These are phyloP conservation scores for Dreissena rostriformis DNA, from an alignment of 1,140 invertebrate genomes.

Conservation along the genomic window DNA sequence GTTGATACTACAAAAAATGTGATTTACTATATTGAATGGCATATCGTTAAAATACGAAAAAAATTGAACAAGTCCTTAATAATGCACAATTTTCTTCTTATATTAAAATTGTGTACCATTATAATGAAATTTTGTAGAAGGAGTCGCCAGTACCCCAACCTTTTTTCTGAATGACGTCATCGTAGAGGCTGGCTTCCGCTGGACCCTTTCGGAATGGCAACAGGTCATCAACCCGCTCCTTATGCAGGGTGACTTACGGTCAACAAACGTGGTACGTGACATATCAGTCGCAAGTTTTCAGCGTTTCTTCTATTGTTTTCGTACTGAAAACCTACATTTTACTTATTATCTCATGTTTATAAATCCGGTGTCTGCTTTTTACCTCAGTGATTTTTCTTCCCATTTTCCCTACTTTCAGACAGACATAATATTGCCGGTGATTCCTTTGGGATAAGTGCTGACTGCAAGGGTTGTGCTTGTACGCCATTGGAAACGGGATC, in stretches of 20 bases:
- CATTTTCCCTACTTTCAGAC: slow-evolving; percentile 82
- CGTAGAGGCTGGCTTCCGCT: slow-evolving; percentile 61
- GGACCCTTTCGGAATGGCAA: slow-evolving; percentile 68
- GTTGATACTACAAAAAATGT: too few species aligned
- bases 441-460: not conserved
- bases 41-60: not conserved
- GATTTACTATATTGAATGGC: not conserved
- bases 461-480: too few species aligned
- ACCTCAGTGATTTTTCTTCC: too few species aligned
- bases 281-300: not conserved
- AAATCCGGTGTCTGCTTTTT: too few species aligned
- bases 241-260: slow-evolving; percentile 89
- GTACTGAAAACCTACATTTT: not conserved
- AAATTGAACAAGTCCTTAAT: not conserved
- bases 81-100: not conserved
- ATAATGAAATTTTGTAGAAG: slow-evolving; percentile 47
- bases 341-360: too few species aligned
- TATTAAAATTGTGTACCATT: not conserved
- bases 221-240: slow-evolving; percentile 70
- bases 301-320: not conserved
- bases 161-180: slow-evolving; percentile 72
- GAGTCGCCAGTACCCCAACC: slow-evolving; percentile 63
- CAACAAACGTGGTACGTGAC: too few species aligned
- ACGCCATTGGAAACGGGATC: too few species aligned
- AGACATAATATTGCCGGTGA: slow-evolving; percentile 81